Base-by-base conservation (phyloP, 2,888 invertebrate species). In the Agrotis exclamationis region DNA sequence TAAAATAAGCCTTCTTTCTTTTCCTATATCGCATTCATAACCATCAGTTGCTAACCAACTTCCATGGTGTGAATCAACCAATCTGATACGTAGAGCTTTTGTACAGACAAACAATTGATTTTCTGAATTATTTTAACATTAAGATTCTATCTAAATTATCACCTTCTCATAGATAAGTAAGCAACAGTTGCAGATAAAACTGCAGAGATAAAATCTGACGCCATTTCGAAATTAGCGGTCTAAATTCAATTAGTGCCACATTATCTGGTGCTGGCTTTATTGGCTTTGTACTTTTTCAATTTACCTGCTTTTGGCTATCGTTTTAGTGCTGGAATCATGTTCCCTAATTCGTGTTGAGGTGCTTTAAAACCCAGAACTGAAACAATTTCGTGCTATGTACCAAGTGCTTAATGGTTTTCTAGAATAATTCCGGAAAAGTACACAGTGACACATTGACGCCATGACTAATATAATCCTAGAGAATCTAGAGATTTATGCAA, bases 51-150 rank as follows among this genome's bases (percentile, higher is more conserved):
- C 69, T 60, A 48, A 50, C 66, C 28, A 22, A 14, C 48, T 45
- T 48, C 47, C 22, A 54, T 63, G 44, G 45, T 63, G 65, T 68
- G 71, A 82, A 76, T 74, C 66, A 57, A 64, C 59, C 72, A 70
- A 70, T 68, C 66, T 65, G 74, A 74, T 71, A 71, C 76, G 80
- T 69, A 68, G 53, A 73, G 63, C 71, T 75, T 76, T 80, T 79
- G 73, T 82, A 75, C 62, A 22, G 63, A 63, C 48, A 63, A 45
- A 74, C 74, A 82, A 84, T 80, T 76, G 84, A 84, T 84, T 78
- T 75, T 67, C 70, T 73, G 68, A 79, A 71, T 74, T 70, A 78
- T 75, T 79, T 63, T 75, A 66, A 65, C 64, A 58, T 72, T 67
- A 70, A 70, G 78, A 83, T 80, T 28, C 9, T 77, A 79, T 79